phyloP scores from a whole-genome alignment of 2,888 invertebrate species.

The Ectobius pallidus region DNA sequence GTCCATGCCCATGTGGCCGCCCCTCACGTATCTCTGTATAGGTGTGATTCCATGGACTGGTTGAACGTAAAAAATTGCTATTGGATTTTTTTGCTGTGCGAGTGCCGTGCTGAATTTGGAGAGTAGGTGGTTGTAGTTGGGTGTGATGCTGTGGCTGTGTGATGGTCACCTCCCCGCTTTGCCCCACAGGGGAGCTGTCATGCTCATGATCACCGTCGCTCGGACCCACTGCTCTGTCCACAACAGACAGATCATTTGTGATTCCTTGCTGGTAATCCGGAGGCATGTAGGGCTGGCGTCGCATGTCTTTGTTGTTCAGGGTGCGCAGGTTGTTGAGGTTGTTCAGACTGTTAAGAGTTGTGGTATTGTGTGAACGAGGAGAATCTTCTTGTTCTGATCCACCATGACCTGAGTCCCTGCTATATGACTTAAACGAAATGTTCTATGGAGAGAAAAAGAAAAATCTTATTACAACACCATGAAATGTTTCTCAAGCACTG shows the following conservation, averaged over 20 bases:
- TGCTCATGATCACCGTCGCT: constrained; percentile 56
- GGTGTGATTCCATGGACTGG: constrained; percentile 73
- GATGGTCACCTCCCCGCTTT: constrained; percentile 53
- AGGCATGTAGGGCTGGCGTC: constrained; percentile 57
- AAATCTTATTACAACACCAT: constrained; percentile 4
- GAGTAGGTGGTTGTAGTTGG: constrained; percentile 53
- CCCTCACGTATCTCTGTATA: constrained; percentile 75
- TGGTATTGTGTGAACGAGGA: constrained; percentile 63
- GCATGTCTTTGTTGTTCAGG: constrained; percentile 62
- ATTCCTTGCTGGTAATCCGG: constrained; percentile 52
- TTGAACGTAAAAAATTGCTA: constrained; percentile 50
- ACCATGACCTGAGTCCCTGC: constrained; percentile 68
- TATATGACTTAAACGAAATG: constrained; percentile 84
- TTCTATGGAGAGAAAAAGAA: constrained; percentile 63
- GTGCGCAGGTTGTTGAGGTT: constrained; percentile 49
- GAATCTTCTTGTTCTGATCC: constrained; percentile 71
- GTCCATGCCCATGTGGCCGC: constrained; percentile 45
- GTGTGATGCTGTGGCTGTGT: constrained; percentile 48
- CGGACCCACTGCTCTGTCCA: neutral
- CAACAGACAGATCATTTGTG: constrained; percentile 39
- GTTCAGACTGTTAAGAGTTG: constrained; percentile 53
- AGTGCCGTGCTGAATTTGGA: constrained; percentile 51
- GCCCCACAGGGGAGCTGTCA: constrained; percentile 58
- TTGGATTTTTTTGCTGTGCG: constrained; percentile 45
- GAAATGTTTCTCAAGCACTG: too few relatives aligned